Evolutionary conservation across 2,888 invertebrate species (phyloP).

Genomic region (Diaperis boleti): DNA sequence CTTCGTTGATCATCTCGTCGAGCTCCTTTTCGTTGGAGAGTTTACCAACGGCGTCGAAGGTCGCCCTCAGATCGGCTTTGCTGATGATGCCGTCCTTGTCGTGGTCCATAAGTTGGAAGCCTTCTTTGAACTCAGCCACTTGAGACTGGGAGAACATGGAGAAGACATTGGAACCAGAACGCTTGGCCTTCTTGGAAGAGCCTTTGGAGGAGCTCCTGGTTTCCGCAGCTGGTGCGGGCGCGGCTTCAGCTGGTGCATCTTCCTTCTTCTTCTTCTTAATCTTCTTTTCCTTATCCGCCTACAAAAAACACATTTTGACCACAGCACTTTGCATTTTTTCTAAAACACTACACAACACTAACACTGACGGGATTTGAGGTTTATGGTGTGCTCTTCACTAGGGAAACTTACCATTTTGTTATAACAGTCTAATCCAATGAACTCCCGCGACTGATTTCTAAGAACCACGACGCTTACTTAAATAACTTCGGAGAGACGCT

Average conservation of each 20-base stretch:
- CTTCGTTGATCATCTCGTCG: slow-evolving; percentile 90
- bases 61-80: slow-evolving; percentile 91
- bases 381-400: not conserved
- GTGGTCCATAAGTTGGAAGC: slow-evolving; percentile 95
- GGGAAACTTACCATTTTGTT: slow-evolving; percentile 62
- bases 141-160: slow-evolving; percentile 97
- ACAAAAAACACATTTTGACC: slow-evolving; percentile 37
- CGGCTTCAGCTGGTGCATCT: slow-evolving; percentile 73
- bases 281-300: slow-evolving; percentile 97
- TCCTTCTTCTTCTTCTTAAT: slow-evolving; percentile 89
- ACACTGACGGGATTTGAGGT: slow-evolving; percentile 11
- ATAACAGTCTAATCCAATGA: slow-evolving; percentile 58
- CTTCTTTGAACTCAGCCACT: slow-evolving; percentile 95
- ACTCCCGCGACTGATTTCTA: slow-evolving; percentile 62
- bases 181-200: slow-evolving; percentile 85
- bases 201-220: slow-evolving; percentile 85
- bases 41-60: slow-evolving; percentile 93
- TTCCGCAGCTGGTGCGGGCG: slow-evolving; percentile 77
- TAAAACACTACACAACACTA: slow-evolving; percentile 7
- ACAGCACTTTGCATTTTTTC: slow-evolving; percentile 15
- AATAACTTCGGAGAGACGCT: slow-evolving; percentile 59
- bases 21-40: slow-evolving; percentile 91
- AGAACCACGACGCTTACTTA: slow-evolving; percentile 53
- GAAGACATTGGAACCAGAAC: slow-evolving; percentile 95
- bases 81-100: slow-evolving; percentile 84